Conservation (phyloP, 2,888 invertebrate species). For the Antitype chi region DNA sequence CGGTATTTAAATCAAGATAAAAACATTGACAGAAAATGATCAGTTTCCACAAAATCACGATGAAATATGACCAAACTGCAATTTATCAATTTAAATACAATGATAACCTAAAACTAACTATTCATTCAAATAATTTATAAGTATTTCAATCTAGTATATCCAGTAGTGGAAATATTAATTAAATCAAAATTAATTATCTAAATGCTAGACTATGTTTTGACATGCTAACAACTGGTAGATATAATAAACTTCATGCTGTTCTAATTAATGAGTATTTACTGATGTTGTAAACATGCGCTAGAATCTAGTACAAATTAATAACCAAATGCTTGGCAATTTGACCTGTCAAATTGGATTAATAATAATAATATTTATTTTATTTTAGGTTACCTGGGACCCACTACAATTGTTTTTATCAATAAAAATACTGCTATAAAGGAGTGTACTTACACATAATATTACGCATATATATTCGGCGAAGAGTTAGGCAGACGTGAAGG, state of each 20-base stretch:
- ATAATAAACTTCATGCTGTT: conserved; percentile 38
- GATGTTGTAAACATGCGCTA: conserved; percentile 35
- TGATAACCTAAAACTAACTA: background rate
- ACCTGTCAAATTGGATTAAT: conserved; percentile 20
- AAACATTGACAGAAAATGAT: background rate
- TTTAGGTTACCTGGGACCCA: background rate
- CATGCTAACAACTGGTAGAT: conserved; percentile 39
- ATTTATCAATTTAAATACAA: background rate
- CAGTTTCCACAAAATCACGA: background rate
- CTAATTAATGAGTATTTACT: background rate
- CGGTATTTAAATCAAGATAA: background rate
- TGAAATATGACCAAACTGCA: conserved; percentile 46
- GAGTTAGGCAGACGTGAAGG: too few relatives aligned
- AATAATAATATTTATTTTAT: background rate
- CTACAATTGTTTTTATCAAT: too few relatives aligned
- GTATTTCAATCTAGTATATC: conserved; percentile 28
- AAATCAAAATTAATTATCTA: background rate
- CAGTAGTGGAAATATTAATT: conserved; percentile 51
- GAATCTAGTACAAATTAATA: background rate
- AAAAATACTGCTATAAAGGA: too few relatives aligned
- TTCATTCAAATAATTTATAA: background rate
- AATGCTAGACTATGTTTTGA: background rate
- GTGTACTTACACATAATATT: too few relatives aligned
- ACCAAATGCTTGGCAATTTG: conserved; percentile 24
- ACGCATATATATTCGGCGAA: too few relatives aligned